These are phyloP conservation scores for Taeniopygia guttata DNA, from an alignment of 2,797 vertebrate genomes.

Conservation along the genomic window DNA sequence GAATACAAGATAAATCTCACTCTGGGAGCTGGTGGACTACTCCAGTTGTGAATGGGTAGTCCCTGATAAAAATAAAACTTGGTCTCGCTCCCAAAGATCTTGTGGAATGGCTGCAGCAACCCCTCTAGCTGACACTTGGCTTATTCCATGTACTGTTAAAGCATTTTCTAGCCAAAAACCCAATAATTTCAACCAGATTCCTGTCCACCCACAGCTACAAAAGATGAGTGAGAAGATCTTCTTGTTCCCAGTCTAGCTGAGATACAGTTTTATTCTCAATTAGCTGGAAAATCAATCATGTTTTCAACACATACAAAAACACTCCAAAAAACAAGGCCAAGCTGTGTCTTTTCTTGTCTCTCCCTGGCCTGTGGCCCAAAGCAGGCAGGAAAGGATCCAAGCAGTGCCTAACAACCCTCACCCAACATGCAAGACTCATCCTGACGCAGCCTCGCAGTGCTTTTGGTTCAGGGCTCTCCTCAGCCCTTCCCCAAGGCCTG, in stretches of 20 bases:
- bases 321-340: background rate
- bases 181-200: background rate
- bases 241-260: background rate
- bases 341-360: slow-evolving; percentile 23
- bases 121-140: background rate
- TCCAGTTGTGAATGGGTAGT: background rate
- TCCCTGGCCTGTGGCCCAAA: slow-evolving; percentile 4
- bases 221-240: background rate
- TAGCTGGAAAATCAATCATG: slow-evolving; percentile 13
- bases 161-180: background rate
- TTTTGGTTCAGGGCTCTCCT: slow-evolving; percentile 12
- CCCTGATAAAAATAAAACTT: background rate
- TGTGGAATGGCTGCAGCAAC: background rate
- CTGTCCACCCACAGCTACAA: background rate
- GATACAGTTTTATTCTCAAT: background rate
- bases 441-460: background rate
- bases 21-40: background rate
- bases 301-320: slow-evolving; percentile 8
- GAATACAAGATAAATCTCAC: background rate
- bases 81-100: background rate
- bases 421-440: background rate
- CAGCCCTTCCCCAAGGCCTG: slow-evolving; percentile 5
- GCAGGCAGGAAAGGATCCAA: slow-evolving; percentile 31
- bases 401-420: background rate
- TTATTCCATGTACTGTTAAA: background rate